Base-by-base conservation (phyloP, 2,888 invertebrate genomes). In the Noctua comes region DNA sequence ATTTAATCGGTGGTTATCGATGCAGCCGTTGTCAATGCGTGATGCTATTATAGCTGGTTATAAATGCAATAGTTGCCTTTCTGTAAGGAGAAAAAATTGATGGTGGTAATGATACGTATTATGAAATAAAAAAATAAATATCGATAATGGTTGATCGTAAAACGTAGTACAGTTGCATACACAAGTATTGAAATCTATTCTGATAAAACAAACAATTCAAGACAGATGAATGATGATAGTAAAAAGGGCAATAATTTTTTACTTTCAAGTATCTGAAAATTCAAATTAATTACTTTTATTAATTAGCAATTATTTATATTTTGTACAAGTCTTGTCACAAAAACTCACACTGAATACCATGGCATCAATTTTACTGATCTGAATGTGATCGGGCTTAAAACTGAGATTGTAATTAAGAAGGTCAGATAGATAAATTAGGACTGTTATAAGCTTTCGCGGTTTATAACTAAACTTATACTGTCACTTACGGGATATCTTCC, bases 11-110 rank as follows among this genome's bases (percentile, higher is more conserved):
- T 80, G 90, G 91, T 91, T 90, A 89, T 86, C 84, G 88, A 86
- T 90, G 87, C 77, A 85, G 80, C 83, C 83, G 90, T 91, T 93
- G 93, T 93, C 92, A 92, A 92, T 89, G 89, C 92, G 91, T 93
- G 91, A 91, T 90, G 85, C 74, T 83, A 92, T 92, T 92, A 92
- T n/a, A 69, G 65, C 74, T 86, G 69, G 83, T 64, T 76, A 74
- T 77, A 68, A 79, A 77, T n/a, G 70, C 85, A 77, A 84, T 88
- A 79, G 83, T 88, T 86, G 86, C 59, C 76, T 82, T 66, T 82
- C 51, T 69, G 73, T 76, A 62, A 43, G 36, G n/a, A 51, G 76
- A 82, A 83, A 80, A 83, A 76, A 68, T 0, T 73, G 4, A 76
- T 72, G 64, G 40, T 40, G 74, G 64, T 88, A 80, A 80, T 87